Evolutionary conservation across 2,113 vertebrate species (phyloP), one percentile per base, ranked within the genome.

Genomic region (Melozone crissalis): DNA sequence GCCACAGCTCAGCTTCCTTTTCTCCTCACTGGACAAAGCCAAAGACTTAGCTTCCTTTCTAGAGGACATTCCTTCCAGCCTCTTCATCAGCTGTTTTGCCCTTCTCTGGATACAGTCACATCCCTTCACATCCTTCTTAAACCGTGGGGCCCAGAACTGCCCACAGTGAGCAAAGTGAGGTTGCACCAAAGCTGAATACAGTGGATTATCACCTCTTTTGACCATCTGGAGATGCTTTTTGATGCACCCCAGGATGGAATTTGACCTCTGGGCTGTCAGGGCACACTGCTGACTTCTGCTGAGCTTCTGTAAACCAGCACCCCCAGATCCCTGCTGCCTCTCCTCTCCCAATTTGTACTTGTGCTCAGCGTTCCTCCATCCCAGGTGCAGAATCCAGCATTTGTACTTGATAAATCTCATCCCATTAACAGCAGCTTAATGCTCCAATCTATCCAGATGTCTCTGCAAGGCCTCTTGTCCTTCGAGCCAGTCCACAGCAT

Each of bases 341-440:
- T 49, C n/a, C 12, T 81, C 28, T 55, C 14, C n/a, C 49, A 33
- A 0, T 59, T 87, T n/a, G 12, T 11, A 55, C 1, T 54, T 77
- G 14, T 49, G 22, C 19, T 23, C 3, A 1, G 14, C 0, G 0
- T 63, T 92, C 49, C 22, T 68, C 21, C 9, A 9, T 44, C 15
- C 27, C 28, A 62, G 43, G 8, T 58, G 26, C 15, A 83, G 72
- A 35, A 76, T 55, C 10, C 1, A 6, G 39, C 28, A 68, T 33
- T 51, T 54, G 15, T 15, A 30, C 49, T 65, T 23, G 5, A 43
- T 31, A 55, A 35, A 69, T 43, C 49, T 55, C 55, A 27, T 55
- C 21, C 63, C 17, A 23, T 6, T 80, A 54, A 47, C 22, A 3
- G 15, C 4, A 52, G 2, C 30, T 30, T 12, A 58, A 20, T 39